Conservation (phyloP, 2,797 vertebrate genomes). For the Malurus leucopterus region DNA sequence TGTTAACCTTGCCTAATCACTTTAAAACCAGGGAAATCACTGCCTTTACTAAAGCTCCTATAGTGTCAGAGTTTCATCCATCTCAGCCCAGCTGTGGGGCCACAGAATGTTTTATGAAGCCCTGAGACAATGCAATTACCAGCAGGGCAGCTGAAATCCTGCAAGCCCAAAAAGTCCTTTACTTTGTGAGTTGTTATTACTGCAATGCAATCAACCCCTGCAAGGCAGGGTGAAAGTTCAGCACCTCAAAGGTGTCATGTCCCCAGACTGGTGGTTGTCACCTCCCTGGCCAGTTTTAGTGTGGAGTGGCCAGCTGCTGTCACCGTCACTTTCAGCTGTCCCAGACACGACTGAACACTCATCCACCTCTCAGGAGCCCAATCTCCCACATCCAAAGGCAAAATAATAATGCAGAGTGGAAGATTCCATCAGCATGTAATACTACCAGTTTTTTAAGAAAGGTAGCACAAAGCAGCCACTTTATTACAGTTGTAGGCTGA, state of each 20-base stretch:
- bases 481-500: neutral
- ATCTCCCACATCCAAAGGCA: neutral
- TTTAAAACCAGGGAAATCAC: neutral
- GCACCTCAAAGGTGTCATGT: rapidly evolving
- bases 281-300: neutral
- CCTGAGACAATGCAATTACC: neutral
- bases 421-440: neutral
- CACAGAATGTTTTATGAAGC: neutral
- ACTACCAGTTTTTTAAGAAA: neutral
- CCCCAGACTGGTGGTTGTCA: neutral
- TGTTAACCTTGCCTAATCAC: neutral
- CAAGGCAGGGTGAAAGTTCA: neutral
- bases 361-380: neutral
- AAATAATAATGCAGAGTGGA: neutral
- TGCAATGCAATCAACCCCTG: neutral
- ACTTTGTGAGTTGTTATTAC: neutral
- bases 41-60: neutral
- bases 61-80: neutral
- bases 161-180: neutral
- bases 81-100: neutral
- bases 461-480: neutral
- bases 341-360: rapidly evolving
- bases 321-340: neutral
- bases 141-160: neutral
- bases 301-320: neutral